These are phyloP conservation scores for Diaphora mendica DNA, from an alignment of 2,888 invertebrate species.

Conservation along the genomic window DNA sequence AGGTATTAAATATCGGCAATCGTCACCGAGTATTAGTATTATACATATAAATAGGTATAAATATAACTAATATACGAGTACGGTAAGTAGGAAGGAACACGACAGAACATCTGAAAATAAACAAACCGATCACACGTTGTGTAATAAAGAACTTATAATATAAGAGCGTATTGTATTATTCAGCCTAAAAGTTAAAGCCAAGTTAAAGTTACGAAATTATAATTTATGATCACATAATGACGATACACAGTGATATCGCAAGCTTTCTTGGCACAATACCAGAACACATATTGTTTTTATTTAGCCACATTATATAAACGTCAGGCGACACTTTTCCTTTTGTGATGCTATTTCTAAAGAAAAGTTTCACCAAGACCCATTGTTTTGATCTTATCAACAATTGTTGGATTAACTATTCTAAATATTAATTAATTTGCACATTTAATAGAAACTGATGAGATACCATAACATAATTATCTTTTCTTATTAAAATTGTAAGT, in stretches of 20 bases:
- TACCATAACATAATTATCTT: neutral
- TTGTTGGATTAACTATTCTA: neutral
- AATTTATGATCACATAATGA: constrained; percentile 5
- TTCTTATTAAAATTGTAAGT: neutral
- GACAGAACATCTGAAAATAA: too few species aligned
- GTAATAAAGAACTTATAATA: neutral
- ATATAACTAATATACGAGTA: too few species aligned
- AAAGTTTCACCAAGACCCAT: neutral
- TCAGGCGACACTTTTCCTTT: neutral
- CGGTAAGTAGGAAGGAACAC: too few species aligned
- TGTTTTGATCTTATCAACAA: neutral
- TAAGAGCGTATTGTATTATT: neutral
- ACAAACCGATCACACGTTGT: neutral
- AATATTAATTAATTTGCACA: too few species aligned
- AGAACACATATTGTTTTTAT: constrained; percentile 3
- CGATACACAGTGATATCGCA: neutral
- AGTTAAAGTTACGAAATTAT: neutral
- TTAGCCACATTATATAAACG: neutral
- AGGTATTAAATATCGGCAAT: too few species aligned
- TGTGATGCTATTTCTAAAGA: neutral
- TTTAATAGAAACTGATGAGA: too few species aligned
- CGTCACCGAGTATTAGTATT: too few species aligned
- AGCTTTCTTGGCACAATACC: neutral
- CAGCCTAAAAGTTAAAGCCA: neutral
- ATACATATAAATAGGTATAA: too few species aligned